A percentile compares a stretch with the other conserved stretches of the same genome.
Conservation (phyloP, 2,113 vertebrate species). For the Gymnobelideus leadbeateri region DNA sequence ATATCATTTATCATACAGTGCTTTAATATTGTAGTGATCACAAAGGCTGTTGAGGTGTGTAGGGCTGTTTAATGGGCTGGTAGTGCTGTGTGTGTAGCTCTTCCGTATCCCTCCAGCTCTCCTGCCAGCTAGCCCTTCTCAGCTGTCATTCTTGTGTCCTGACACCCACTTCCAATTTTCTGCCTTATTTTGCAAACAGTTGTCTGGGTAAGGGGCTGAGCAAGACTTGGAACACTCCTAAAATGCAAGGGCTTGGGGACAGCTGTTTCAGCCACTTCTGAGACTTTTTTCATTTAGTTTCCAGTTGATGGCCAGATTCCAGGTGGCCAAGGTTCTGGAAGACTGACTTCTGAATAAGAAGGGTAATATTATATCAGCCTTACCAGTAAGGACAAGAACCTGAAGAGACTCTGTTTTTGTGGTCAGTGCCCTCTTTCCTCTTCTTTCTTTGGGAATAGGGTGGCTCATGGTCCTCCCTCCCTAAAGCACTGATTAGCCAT, state of each 20-base stretch:
- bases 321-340: not conserved
- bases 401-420: not conserved
- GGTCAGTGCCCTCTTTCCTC: not conserved
- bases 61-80: slow-evolving; percentile 32
- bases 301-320: not conserved
- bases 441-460: not conserved
- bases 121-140: slow-evolving; percentile 38
- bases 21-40: not conserved
- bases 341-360: not conserved
- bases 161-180: not conserved
- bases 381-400: not conserved
- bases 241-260: not conserved
- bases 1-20: slow-evolving; percentile 46
- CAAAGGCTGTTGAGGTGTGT: slow-evolving; percentile 5
- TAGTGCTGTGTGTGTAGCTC: slow-evolving; percentile 4
- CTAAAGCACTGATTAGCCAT: slow-evolving; percentile 1
- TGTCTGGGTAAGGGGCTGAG: not conserved
- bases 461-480: not conserved
- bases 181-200: not conserved
- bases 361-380: not conserved
- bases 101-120: not conserved
- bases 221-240: not conserved
- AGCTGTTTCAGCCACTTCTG: not conserved
- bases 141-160: not conserved
- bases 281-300: slow-evolving; percentile 5